Evolutionary conservation across 2,797 vertebrate species (phyloP).

Genomic region (Falco berigora): DNA sequence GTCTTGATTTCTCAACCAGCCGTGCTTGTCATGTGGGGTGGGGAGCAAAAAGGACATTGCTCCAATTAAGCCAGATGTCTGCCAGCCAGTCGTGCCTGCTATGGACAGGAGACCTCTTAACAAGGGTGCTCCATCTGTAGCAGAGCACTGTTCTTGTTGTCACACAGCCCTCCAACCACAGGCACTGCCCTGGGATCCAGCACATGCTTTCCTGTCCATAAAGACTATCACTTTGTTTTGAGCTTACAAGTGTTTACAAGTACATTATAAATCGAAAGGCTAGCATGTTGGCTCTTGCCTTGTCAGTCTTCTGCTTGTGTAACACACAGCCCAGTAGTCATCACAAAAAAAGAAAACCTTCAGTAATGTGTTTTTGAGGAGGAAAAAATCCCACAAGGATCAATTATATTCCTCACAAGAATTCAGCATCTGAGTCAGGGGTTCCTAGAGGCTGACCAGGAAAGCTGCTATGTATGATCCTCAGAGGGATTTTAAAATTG

Average conservation of each 20-base stretch:
- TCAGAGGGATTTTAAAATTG: not conserved
- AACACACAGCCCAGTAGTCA: not conserved
- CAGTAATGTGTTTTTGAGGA: not conserved
- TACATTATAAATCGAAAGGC: not conserved
- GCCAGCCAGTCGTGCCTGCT: not conserved
- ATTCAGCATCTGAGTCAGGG: not conserved
- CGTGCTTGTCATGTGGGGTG: not conserved
- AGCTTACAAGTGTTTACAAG: not conserved
- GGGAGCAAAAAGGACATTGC: not conserved
- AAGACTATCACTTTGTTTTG: not conserved
- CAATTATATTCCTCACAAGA: not conserved
- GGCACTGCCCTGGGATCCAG: not conserved
- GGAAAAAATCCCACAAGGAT: not conserved
- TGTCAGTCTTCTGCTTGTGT: not conserved
- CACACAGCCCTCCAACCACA: not conserved
- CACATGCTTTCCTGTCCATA: not conserved
- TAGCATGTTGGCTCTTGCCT: constrained; percentile 10
- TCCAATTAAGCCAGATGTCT: not conserved
- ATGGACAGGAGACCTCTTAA: not conserved
- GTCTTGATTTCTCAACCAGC: not conserved
- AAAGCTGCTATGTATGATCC: not conserved
- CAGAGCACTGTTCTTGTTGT: not conserved
- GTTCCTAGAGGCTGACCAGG: not conserved
- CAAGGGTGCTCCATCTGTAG: not conserved
- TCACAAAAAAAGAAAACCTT: not conserved